Evolutionary conservation across 2,113 vertebrate genomes (phyloP).

Genomic region (Engraulis encrasicolus): DNA sequence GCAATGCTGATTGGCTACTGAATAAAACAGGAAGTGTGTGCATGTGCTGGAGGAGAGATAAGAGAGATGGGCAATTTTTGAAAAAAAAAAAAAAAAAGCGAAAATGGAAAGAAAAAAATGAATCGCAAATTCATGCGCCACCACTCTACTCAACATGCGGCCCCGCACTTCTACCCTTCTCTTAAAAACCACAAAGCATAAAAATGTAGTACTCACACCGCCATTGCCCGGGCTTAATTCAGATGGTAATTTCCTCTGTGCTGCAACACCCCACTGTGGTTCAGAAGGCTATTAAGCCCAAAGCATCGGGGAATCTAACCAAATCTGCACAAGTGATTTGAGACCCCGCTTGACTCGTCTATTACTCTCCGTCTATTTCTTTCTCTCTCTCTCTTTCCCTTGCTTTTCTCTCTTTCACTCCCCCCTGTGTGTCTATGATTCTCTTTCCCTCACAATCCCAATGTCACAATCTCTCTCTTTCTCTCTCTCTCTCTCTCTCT

Average conservation of each 20-base stretch:
- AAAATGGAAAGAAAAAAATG: too few species aligned
- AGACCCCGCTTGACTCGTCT: background rate
- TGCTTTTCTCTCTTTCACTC: background rate
- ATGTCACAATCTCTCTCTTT: background rate
- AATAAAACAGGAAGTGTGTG: conserved; percentile 11
- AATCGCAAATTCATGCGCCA: background rate
- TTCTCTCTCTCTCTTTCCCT: too few species aligned
- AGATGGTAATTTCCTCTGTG: conserved; percentile 16
- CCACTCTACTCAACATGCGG: background rate
- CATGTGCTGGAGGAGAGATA: background rate
- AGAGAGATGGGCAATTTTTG: too few species aligned
- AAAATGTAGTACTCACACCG: conserved; percentile 16
- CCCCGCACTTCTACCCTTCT: background rate
- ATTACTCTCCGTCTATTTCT: conserved; percentile 8
- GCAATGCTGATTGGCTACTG: background rate
- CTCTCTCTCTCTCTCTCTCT: background rate
- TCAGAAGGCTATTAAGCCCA: conserved; percentile 11
- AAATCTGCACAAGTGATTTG: conserved; percentile 18
- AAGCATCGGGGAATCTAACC: conserved; percentile 9
- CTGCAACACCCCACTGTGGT: background rate
- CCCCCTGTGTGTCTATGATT: background rate
- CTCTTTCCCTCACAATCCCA: background rate
- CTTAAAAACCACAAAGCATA: conserved; percentile 4
- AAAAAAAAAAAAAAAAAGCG: too few species aligned
- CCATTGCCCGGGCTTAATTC: background rate